Percentiles rank a stretch among this genome's conserved stretches.
phyloP scores from a whole-genome alignment of 2,113 vertebrate genomes.

The Austrofundulus limnaeus region DNA sequence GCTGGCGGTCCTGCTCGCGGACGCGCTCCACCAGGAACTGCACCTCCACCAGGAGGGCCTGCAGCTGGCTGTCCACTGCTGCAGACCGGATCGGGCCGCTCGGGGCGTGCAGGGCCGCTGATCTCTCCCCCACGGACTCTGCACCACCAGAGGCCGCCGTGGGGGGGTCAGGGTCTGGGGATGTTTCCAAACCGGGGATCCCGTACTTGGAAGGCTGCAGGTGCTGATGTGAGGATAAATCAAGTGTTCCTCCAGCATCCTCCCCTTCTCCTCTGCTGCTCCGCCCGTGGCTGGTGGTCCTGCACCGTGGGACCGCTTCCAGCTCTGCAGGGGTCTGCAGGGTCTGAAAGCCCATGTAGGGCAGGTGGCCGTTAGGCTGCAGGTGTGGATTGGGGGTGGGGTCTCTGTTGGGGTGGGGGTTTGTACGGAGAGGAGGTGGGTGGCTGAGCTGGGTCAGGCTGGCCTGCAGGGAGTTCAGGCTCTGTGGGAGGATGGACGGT shows the following conservation, averaged over 20 bases:
- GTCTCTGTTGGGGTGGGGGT: slow-evolving; percentile 49
- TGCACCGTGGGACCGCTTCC: slow-evolving; percentile 61
- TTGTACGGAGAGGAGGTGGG: slow-evolving; percentile 21
- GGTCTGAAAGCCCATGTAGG: slow-evolving; percentile 78
- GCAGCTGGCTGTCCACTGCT: slow-evolving; percentile 79
- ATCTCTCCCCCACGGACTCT: slow-evolving; percentile 68
- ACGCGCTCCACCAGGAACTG: slow-evolving; percentile 78
- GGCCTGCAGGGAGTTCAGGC: slow-evolving; percentile 64
- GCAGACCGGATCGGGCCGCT: slow-evolving; percentile 64
- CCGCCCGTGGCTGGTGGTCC: slow-evolving; percentile 49
- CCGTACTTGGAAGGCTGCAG: slow-evolving; percentile 65
- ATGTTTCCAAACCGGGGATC: slow-evolving; percentile 78
- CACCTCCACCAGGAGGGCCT: slow-evolving; percentile 79
- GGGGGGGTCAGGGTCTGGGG: slow-evolving; percentile 43
- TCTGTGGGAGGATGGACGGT: slow-evolving; percentile 64
- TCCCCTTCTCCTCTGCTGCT: slow-evolving; percentile 35
- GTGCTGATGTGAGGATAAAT: slow-evolving; percentile 45
- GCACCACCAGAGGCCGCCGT: slow-evolving; percentile 50
- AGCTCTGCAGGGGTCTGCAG: slow-evolving; percentile 66
- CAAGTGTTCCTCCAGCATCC: slow-evolving; percentile 17
- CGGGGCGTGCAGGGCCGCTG: slow-evolving; percentile 10
- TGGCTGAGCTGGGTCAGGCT: slow-evolving; percentile 64
- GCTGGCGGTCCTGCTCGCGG: slow-evolving; percentile 77
- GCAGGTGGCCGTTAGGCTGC: slow-evolving; percentile 76
- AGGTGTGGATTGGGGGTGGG: slow-evolving; percentile 45